phyloP scores from a whole-genome alignment of 1,140 invertebrate genomes.

The Thrips palmi region DNA sequence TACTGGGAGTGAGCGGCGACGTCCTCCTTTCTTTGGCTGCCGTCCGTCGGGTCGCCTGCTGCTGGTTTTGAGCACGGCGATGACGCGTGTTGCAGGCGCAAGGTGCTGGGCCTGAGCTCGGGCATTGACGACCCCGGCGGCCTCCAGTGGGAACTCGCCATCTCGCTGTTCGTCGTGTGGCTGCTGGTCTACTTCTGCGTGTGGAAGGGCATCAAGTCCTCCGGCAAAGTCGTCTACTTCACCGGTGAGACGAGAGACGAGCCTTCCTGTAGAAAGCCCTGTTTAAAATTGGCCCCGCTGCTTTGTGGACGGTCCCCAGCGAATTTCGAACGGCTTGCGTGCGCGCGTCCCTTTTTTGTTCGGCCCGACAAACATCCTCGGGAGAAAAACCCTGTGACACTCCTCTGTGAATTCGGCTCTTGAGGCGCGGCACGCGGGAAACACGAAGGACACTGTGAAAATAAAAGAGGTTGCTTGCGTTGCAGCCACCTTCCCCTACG shows the following conservation, averaged over 20 bases:
- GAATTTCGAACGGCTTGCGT: too few relatives aligned
- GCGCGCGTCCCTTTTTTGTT: too few relatives aligned
- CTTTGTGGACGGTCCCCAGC: too few relatives aligned
- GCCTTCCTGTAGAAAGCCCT: too few relatives aligned
- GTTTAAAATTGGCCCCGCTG: too few relatives aligned
- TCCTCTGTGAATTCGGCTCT: too few relatives aligned
- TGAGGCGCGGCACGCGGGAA: too few relatives aligned
- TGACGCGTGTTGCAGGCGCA: conserved; percentile 25
- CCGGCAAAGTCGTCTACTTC: conserved; percentile 68
- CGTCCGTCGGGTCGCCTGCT: conserved; percentile 3
- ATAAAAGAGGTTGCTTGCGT: conserved; percentile 38
- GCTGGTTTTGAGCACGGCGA: too few relatives aligned
- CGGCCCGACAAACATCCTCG: too few relatives aligned
- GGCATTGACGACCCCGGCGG: conserved; percentile 44
- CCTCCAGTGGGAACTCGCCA: conserved; percentile 50
- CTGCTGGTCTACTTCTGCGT: conserved; percentile 51
- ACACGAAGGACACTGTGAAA: too few relatives aligned
- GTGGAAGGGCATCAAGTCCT: conserved; percentile 34
- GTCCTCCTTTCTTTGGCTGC: not conserved
- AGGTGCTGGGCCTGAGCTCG: conserved; percentile 30
- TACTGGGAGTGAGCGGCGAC: conserved; percentile 36
- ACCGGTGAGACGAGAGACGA: conserved; percentile 31
- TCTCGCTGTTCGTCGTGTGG: conserved; percentile 51
- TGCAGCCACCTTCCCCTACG: conserved; percentile 55
- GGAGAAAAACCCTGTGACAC: too few relatives aligned